Evolutionary conservation across 2,797 vertebrate species (phyloP).

Genomic region (Okamejei kenojei): DNA sequence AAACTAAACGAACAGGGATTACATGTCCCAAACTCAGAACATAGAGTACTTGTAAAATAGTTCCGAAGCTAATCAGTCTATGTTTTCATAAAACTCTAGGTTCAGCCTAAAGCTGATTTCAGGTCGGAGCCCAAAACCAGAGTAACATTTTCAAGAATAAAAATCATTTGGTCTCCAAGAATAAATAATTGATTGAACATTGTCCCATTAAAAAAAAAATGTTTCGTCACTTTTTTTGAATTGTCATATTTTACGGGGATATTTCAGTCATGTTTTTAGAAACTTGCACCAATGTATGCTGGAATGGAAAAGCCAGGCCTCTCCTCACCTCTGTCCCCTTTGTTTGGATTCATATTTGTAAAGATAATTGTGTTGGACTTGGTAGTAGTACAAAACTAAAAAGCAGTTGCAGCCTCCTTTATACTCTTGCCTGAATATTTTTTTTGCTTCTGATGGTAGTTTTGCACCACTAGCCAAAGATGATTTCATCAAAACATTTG

Average conservation of each 20-base stretch:
- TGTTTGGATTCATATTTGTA: background rate
- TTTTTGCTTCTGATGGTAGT: background rate
- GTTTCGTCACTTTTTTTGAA: background rate
- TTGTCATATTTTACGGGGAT: background rate
- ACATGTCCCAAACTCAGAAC: background rate
- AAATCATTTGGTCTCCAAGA: background rate
- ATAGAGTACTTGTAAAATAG: background rate
- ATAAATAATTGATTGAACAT: background rate
- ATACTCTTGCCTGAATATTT: background rate
- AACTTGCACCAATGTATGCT: background rate
- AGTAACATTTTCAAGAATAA: background rate
- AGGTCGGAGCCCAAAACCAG: background rate
- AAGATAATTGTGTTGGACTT: background rate
- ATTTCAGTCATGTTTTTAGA: background rate
- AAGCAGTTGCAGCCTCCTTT: background rate
- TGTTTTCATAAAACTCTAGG: background rate
- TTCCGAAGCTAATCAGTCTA: background rate
- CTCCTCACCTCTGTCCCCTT: background rate
- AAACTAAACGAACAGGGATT: background rate
- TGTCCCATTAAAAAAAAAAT: background rate
- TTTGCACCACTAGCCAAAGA: background rate
- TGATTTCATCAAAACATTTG: background rate
- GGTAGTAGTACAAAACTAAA: background rate
- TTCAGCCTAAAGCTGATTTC: background rate
- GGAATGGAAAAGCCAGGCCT: background rate